Evolutionary conservation across 1,140 invertebrate genomes (phyloP), one percentile per base, ranked within the genome.

Genomic region (Drosophila suzukii): DNA sequence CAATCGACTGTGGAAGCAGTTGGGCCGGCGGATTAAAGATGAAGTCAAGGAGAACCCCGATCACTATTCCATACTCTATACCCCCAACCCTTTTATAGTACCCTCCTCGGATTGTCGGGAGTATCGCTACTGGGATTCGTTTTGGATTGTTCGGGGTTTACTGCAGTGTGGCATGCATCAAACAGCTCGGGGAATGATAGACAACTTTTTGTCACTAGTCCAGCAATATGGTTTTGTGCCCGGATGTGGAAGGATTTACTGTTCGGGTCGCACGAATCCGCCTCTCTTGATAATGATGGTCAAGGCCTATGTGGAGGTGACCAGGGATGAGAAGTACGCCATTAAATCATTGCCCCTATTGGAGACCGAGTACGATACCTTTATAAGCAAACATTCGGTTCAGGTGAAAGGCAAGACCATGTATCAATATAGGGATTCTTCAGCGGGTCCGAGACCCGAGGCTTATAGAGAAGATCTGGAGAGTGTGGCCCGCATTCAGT

Each of bases 81-180:
- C 98, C 2, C 95, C 97, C 4, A 94, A 98, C 91, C 97, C 97
- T 0, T 96, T 98, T 24, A 98, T 99, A 65, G 96, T 98, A 0
- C 97, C 98, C 15, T 97, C 98, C 20, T 97, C 97, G 3, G 92
- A 97, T 51, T 98, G 98, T 91, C 94, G 96, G 2, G 97, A 97
- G 91, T 97, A 98, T 86, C 98, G 98, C 92, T 98, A 98, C 90
- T 98, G 98, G 97, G 97, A 98, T 78, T 97, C 97, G 0, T 98
- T 97, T 86, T 98, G 97, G 97, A 98, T 98, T 13, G 93, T 98
- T 24, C 95, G 96, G 59, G 97, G 97, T 0, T 93, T 98, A 0
- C 92, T 98, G 0, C 91, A 96, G 0, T 97, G 96, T 0, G 96
- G 97, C 83, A 98, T 98, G 97, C 78, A 90, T 13, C 65, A 86